phyloP scores from a whole-genome alignment of 2,888 invertebrate genomes.

The Parapristionchus giblindavisi region DNA sequence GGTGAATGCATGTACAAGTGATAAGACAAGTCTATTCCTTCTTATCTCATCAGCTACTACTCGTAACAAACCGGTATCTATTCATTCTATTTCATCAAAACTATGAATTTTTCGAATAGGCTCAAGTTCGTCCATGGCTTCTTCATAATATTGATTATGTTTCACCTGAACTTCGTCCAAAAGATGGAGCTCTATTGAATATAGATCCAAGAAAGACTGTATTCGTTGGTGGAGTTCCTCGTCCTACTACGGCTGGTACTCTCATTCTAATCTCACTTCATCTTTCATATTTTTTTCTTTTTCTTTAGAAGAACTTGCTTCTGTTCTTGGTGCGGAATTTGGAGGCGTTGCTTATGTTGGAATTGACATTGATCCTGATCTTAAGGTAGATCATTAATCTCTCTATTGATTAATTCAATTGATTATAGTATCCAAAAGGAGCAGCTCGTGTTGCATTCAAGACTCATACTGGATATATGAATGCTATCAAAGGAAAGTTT shows the following conservation, averaged over 20 bases:
- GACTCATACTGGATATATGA: slow-evolving; percentile 97
- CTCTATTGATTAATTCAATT: not conserved
- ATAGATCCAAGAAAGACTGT: slow-evolving; percentile 96
- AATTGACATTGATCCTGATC: slow-evolving; percentile 97
- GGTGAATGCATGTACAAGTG: slow-evolving; percentile 95
- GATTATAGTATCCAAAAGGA: slow-evolving; percentile 73
- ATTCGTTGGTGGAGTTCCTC: slow-evolving; percentile 96
- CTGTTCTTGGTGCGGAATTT: slow-evolving; percentile 98
- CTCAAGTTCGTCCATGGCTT: slow-evolving; percentile 43
- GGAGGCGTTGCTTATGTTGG: slow-evolving; percentile 98
- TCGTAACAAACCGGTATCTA: slow-evolving; percentile 90
- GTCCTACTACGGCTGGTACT: slow-evolving; percentile 70
- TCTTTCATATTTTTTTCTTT: not conserved
- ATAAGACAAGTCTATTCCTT: slow-evolving; percentile 94
- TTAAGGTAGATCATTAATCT: slow-evolving; percentile 83
- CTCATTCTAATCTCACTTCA: not conserved
- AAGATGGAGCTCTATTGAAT: slow-evolving; percentile 80
- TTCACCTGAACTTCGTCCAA: slow-evolving; percentile 71
- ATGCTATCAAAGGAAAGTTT: slow-evolving; percentile 95
- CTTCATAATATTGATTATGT: slow-evolving; percentile 91
- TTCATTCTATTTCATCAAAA: not conserved
- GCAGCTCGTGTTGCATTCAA: slow-evolving; percentile 97
- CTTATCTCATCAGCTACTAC: slow-evolving; percentile 98
- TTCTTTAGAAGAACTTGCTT: slow-evolving; percentile 87
- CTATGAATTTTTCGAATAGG: slow-evolving; percentile 9